Base-by-base conservation (phyloP, 1,140 invertebrate species). In the Palaemon carinicauda region DNA sequence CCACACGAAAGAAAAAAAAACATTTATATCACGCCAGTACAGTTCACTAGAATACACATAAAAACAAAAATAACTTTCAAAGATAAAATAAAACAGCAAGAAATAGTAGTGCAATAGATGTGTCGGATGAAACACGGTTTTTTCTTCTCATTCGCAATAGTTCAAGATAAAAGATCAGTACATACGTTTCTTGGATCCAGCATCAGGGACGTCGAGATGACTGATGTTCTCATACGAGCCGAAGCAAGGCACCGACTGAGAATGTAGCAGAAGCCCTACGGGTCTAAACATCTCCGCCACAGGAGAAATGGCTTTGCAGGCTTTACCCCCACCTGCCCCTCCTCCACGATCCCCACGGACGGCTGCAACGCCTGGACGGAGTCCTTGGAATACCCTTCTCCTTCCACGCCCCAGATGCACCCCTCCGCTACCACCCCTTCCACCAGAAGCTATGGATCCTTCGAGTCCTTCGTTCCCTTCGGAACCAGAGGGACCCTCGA, bases 211-310 rank as follows among this genome's bases (percentile, higher is more conserved):
- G 74, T 91, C 91, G 65, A 90, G 90, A 1, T 91, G 91, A 3
- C 90, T 91, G 9, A 91, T 89, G 90, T 89, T 91, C 90, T 79
- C 91, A 90, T 90, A 91, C 90, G 88, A 91, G 90, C 91, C 91
- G 89, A 82, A 91, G 73, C 88, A 86, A 3, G 87, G 87, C 17
- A 88, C 87, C 69, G 87, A 89, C 73, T 87, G 87, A 52, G 87
- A 89, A 54, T 85, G 88, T 7, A 87, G 56, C 14, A 82, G 87
- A 15, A 89, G 77, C 7, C 84, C 88, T n/a, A 87, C 85, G 3
- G 88, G 88, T 24, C 88, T 73, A 71, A 89, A 89, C 88, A 89
- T 89, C 73, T 87, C 86, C 17, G 86, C 86, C 52, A 87, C 86
- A 19, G 88, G 88, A 5, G 88, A 87, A 4, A 89, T 79, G 10